Evolutionary conservation across 2,113 vertebrate species (phyloP), one percentile per base, ranked within the genome.

Genomic region (Vombatus ursinus): DNA sequence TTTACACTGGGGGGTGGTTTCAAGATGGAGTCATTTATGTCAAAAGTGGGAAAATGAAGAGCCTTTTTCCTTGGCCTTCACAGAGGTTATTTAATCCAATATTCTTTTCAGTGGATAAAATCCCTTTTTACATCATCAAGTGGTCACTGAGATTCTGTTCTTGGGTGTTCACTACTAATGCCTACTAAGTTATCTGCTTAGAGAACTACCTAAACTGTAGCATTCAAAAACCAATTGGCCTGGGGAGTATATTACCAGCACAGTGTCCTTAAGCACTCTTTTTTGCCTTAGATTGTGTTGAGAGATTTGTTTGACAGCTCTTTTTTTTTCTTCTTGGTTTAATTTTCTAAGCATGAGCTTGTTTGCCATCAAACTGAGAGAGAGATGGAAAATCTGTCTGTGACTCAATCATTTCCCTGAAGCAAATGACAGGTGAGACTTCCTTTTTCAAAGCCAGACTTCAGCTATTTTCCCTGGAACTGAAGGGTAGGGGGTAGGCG

Each of bases 261-360:
- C 31, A 93, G 77, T 84, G 91, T 96, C 54, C 90, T 95, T 94
- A 95, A 96, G 91, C 31, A 89, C 96, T 96, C 48, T 96, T 61
- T 61, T 96, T 96, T 96, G 93, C 97, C 77, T 96, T 94, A 84
- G 95, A 95, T 91, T 96, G 77, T 92, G 89, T 92, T 94, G 94
- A 68, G 96, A 94, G 95, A 97, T 97, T 94, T 96, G 94, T 96
- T 94, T 97, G 97, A 96, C 96, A 98, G 61, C 50, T 94, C 52
- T 37, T 37, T 53, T 47, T 91, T 90, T 96, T 96, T 5, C 48
- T 49, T 49, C 48, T 49, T 93, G 47, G 96, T 96, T 97, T 95
- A 37, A 97, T 97, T 97, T 31, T 31, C 96, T 16, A 92, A 77
- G 52, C 95, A 77, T 96, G 50, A 94, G 93, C 95, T 94, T 94